These are phyloP conservation scores for Idris sp. DNA, from an alignment of 1,140 invertebrate species.

Conservation along the genomic window DNA sequence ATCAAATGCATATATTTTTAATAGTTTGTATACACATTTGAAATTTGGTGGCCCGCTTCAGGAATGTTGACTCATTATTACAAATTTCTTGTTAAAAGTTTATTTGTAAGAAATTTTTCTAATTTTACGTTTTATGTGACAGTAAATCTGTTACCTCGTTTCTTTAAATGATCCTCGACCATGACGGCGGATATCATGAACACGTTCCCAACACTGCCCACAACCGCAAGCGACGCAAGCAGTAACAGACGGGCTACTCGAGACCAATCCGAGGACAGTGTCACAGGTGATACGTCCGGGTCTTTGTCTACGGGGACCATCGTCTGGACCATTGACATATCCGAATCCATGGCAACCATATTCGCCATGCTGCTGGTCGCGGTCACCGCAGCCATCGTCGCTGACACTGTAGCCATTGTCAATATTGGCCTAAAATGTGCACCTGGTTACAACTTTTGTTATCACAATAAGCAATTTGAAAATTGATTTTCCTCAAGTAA, in stretches of 20 bases:
- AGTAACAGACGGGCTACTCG: constrained; percentile 83
- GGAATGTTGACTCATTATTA: no score
- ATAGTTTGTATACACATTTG: no score
- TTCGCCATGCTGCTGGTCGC: constrained; percentile 63
- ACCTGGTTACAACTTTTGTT: not conserved
- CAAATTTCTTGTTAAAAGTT: no score
- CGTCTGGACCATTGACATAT: constrained; percentile 64
- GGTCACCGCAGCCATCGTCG: constrained; percentile 52
- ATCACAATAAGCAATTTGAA: no score
- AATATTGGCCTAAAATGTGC: constrained; percentile 35
- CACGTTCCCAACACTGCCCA: constrained; percentile 86
- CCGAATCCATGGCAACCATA: constrained; percentile 58
- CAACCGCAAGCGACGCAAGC: constrained; percentile 81
- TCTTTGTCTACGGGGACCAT: constrained; percentile 62
- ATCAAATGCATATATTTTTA: no score
- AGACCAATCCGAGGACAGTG: constrained; percentile 83
- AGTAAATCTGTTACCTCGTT: constrained; percentile 82
- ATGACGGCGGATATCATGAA: constrained; percentile 88
- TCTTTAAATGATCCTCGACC: constrained; percentile 85
- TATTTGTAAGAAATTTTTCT: no score
- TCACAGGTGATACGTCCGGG: constrained; percentile 80
- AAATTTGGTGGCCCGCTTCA: no score
- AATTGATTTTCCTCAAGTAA: no score
- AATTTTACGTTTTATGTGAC: no score
- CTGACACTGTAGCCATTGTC: constrained; percentile 48